Percentiles rank a stretch among this genome's conserved stretches.
Conservation (phyloP, 2,113 vertebrate genomes). For the Shinisaurus crocodilurus region DNA sequence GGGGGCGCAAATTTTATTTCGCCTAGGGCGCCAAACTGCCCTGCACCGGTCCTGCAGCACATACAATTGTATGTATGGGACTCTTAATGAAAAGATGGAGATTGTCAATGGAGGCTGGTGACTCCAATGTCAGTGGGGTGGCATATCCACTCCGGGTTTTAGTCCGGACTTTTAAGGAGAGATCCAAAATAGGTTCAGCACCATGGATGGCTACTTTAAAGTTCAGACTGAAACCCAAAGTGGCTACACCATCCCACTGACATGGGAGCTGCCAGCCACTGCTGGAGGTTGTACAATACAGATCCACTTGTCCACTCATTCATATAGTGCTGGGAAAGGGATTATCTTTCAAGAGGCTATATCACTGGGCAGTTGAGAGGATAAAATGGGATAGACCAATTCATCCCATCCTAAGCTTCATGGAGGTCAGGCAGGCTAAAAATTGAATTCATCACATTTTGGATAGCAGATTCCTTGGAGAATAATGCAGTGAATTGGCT, state of each 20-base stretch:
- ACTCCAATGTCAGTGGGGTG: too few species aligned
- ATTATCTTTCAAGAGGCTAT: neutral
- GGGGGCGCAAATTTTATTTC: too few species aligned
- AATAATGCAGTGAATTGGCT: neutral
- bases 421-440: neutral
- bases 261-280: too few species aligned
- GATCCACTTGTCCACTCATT: neutral
- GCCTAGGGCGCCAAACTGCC: too few species aligned
- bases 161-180: too few species aligned
- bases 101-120: too few species aligned
- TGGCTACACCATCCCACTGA: too few species aligned
- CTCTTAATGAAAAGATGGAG: neutral
- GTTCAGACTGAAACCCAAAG: too few species aligned
- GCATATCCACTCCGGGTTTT: too few species aligned
- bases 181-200: too few species aligned
- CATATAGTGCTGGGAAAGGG: neutral
- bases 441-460: neutral
- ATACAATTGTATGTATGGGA: neutral
- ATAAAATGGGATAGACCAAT: neutral
- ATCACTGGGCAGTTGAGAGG: neutral
- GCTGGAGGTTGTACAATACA: neutral
- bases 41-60: too few species aligned
- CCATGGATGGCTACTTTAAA: too few species aligned
- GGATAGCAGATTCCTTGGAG: neutral
- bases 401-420: neutral